phyloP scores from a whole-genome alignment of 2,888 invertebrate species.

The Tenodera sinensis region DNA sequence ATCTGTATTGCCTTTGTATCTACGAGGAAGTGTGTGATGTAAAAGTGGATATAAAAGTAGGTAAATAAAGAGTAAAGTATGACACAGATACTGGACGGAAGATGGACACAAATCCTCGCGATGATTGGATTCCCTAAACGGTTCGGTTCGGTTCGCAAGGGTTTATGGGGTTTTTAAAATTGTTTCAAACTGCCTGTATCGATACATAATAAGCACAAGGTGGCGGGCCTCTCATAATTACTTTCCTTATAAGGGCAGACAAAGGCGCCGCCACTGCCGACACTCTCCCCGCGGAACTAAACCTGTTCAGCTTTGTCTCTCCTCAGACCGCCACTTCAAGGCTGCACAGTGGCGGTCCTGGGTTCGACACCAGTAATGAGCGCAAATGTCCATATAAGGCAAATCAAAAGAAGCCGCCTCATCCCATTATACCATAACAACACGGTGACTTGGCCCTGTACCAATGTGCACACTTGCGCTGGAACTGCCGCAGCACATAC shows the following conservation, averaged over 20 bases:
- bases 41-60: too few species aligned
- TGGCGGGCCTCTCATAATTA: constrained; percentile 17
- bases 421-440: neutral
- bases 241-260: constrained; percentile 26
- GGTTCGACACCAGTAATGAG: neutral
- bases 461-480: neutral
- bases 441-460: constrained; percentile 1
- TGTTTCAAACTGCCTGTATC: neutral
- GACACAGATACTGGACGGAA: too few species aligned
- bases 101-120: too few species aligned
- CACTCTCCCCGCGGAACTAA: constrained; percentile 4
- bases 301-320: constrained; percentile 2
- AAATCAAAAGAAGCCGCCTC: constrained; percentile 18
- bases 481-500: neutral
- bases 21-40: too few species aligned
- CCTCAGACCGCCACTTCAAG: neutral
- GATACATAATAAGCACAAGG: neutral
- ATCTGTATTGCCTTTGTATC: too few species aligned
- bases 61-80: too few species aligned
- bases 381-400: constrained; percentile 10
- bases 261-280: constrained; percentile 14
- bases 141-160: too few species aligned
- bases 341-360: neutral
- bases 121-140: too few species aligned
- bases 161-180: too few species aligned